Conservation (phyloP, 2,888 invertebrate genomes). For the Andrena chrysosceles region DNA sequence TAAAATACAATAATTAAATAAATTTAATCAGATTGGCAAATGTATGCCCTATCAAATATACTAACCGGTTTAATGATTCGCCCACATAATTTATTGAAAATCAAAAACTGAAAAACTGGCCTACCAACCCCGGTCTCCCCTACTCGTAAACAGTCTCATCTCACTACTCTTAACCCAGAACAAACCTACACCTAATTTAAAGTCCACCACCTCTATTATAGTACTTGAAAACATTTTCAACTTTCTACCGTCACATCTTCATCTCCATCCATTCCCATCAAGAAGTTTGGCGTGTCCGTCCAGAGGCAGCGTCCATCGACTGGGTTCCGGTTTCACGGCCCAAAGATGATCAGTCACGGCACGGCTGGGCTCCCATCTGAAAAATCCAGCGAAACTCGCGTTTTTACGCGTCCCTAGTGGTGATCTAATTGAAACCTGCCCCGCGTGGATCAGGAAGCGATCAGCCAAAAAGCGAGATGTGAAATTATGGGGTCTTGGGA, state of each 20-base stretch:
- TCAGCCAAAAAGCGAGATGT: conserved; percentile 24
- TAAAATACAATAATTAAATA: too few relatives aligned
- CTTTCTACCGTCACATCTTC: conserved; percentile 13
- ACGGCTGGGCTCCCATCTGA: not conserved
- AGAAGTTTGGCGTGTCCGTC: conserved; percentile 12
- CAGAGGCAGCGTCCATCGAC: not conserved
- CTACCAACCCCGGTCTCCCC: too few relatives aligned
- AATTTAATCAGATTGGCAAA: too few relatives aligned
- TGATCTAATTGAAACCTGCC: conserved; percentile 34
- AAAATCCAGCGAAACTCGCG: not conserved
- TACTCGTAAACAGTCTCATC: too few relatives aligned
- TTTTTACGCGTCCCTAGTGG: conserved; percentile 9
- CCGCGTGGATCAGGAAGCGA: not conserved
- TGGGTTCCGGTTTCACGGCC: conserved; percentile 28
- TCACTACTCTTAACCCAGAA: too few relatives aligned
- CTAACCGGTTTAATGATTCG: too few relatives aligned
- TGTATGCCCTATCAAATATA: too few relatives aligned
- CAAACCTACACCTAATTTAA: too few relatives aligned
- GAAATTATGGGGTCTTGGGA: conserved; percentile 18
- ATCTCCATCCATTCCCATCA: conserved; percentile 7
- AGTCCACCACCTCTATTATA: too few relatives aligned
- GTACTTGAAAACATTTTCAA: too few relatives aligned
- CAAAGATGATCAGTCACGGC: conserved; percentile 12
- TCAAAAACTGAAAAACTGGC: too few relatives aligned
- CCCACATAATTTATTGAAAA: too few relatives aligned